Conservation (phyloP, 2,888 invertebrate genomes). For the Iphiclides podalirius region DNA sequence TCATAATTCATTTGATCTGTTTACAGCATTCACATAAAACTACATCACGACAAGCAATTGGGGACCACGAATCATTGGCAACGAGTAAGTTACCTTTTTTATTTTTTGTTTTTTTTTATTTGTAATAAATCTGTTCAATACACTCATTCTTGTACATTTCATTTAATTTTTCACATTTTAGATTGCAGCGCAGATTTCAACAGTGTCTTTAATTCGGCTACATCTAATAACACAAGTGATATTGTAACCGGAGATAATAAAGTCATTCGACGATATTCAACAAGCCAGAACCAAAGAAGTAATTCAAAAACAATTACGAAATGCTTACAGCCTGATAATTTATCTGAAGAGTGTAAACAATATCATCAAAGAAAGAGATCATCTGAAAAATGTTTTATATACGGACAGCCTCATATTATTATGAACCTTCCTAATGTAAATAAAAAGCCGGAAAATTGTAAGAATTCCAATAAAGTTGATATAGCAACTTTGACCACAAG, state of each 20-base stretch:
- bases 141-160: too few species aligned
- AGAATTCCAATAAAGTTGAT: conserved; percentile 48
- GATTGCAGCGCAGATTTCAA: conserved; percentile 7
- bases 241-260: conserved; percentile 7
- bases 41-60: conserved; percentile 58
- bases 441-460: conserved; percentile 38
- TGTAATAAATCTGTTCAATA: too few species aligned
- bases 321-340: conserved; percentile 39
- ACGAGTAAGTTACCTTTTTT: conserved; percentile 47
- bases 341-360: conserved; percentile 34
- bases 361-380: conserved; percentile 43
- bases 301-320: conserved; percentile 34
- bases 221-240: conserved; percentile 3
- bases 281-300: conserved; percentile 1
- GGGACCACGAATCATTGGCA: conserved; percentile 61
- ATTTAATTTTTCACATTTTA: too few species aligned
- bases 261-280: conserved; percentile 4
- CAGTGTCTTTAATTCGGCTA: conserved; percentile 1
- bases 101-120: too few species aligned
- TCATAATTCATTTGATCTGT: conserved; percentile 8
- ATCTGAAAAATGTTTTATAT: conserved; percentile 58
- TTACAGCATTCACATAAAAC: conserved; percentile 54
- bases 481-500: conserved; percentile 52
- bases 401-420: conserved; percentile 49
- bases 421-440: conserved; percentile 54